A percentile compares a stretch with the other conserved stretches of the same genome.
These are phyloP conservation scores for Notothenia coriiceps DNA, from an alignment of 2,113 vertebrate species.

Conservation along the genomic window DNA sequence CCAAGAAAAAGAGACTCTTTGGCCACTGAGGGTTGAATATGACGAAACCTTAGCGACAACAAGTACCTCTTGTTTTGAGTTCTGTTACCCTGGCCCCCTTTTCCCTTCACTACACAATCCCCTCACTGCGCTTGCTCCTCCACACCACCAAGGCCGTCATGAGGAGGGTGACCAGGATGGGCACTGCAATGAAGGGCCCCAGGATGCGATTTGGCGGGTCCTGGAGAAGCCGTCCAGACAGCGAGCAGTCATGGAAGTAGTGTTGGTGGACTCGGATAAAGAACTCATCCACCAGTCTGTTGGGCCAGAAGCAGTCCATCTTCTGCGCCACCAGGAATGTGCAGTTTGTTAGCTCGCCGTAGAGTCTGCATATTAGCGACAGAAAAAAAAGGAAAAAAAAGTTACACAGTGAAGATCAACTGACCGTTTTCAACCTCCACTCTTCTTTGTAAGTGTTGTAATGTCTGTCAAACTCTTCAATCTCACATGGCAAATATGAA, in stretches of 20 bases:
- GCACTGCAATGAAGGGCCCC: slow-evolving; percentile 91
- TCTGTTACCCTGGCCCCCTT: background rate
- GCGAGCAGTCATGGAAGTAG: slow-evolving; percentile 91
- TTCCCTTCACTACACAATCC: slow-evolving; percentile 82
- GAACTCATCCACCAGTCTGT: slow-evolving; percentile 90
- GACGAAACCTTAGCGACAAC: slow-evolving; percentile 2
- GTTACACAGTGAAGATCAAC: background rate
- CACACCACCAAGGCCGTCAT: slow-evolving; percentile 93
- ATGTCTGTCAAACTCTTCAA: background rate
- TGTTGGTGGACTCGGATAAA: slow-evolving; percentile 89
- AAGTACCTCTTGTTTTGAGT: slow-evolving; percentile 28
- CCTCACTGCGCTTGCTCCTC: slow-evolving; percentile 91
- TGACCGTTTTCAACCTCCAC: background rate
- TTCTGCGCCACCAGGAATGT: slow-evolving; percentile 84
- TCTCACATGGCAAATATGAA: background rate
- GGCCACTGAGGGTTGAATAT: slow-evolving; percentile 27
- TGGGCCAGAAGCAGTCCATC: slow-evolving; percentile 94
- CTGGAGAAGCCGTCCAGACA: slow-evolving; percentile 85
- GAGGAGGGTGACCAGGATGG: slow-evolving; percentile 90
- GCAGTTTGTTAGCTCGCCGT: slow-evolving; percentile 91
- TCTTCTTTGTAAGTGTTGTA: background rate
- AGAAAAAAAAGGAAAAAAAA: slow-evolving; percentile 5
- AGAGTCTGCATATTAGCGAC: slow-evolving; percentile 79
- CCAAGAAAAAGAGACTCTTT: slow-evolving; percentile 37
- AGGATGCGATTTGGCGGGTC: slow-evolving; percentile 91